Evolutionary conservation across 2,797 vertebrate species (phyloP).

Genomic region (Acanthurus lineatus): DNA sequence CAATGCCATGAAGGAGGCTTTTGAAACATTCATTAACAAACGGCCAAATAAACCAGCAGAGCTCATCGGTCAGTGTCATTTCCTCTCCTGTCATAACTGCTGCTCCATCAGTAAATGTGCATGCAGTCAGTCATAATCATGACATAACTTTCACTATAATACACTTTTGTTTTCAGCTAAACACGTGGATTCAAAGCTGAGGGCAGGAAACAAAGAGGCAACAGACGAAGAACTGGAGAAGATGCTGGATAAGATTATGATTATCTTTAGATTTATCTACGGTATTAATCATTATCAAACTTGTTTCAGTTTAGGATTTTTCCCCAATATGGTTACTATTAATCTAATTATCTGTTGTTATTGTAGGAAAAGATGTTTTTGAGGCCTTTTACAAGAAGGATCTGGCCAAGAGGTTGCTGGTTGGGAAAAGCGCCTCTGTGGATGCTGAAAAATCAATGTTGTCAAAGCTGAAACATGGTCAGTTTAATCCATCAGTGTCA

Average conservation of each 20-base stretch:
- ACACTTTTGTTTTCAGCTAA: conserved; percentile 87
- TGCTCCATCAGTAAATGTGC: not conserved
- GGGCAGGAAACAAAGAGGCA: conserved; percentile 99
- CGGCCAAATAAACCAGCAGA: conserved; percentile 99
- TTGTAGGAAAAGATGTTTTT: conserved; percentile 97
- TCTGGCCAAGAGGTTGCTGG: conserved; percentile 96
- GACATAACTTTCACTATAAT: not conserved
- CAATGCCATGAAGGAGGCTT: conserved; percentile 99
- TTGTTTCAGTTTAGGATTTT: not conserved
- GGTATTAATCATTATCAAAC: conserved; percentile 81
- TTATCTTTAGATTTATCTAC: conserved; percentile 99
- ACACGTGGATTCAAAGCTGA: conserved; percentile 98
- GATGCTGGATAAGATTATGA: conserved; percentile 99
- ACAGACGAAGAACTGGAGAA: conserved; percentile 99
- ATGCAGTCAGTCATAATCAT: not conserved
- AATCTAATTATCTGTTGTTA: no score
- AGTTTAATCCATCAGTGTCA: conserved; percentile 22
- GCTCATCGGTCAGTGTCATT: conserved; percentile 91
- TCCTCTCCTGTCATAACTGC: not conserved
- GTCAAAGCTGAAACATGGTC: conserved; percentile 99
- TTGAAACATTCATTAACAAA: conserved; percentile 99
- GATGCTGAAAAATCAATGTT: conserved; percentile 99
- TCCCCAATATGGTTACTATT: not conserved
- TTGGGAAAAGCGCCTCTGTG: conserved; percentile 99
- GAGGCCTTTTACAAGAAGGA: conserved; percentile 99